Percentiles rank a stretch among this genome's conserved stretches.
Evolutionary conservation across 2,888 invertebrate species (phyloP).

Genomic region (Nebria brevicollis): DNA sequence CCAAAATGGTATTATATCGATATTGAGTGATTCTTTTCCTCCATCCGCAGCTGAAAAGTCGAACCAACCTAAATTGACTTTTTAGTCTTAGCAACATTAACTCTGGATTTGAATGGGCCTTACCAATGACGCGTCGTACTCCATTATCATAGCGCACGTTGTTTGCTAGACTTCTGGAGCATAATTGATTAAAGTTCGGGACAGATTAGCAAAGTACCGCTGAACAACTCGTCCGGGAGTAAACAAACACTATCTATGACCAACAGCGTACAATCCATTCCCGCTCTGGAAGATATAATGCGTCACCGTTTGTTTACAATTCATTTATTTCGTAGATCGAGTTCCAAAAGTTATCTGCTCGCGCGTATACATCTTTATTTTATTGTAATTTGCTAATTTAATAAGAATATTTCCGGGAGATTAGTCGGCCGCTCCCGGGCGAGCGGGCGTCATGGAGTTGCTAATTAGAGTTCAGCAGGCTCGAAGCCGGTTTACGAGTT

Average conservation of each 20-base stretch:
- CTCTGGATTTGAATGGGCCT: slow-evolving; percentile 43
- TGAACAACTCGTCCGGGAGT: slow-evolving; percentile 42
- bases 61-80: slow-evolving; percentile 52
- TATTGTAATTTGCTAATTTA: slow-evolving; percentile 41
- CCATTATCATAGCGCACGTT: slow-evolving; percentile 43
- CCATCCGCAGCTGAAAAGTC: slow-evolving; percentile 44
- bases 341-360: slow-evolving; percentile 11
- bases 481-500: neutral
- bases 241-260: slow-evolving; percentile 24
- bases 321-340: slow-evolving; percentile 50
- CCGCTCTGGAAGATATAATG: slow-evolving; percentile 35
- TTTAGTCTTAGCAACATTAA: slow-evolving; percentile 31
- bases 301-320: slow-evolving; percentile 52
- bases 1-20: slow-evolving; percentile 36
- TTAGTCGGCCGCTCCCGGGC: slow-evolving; percentile 11
- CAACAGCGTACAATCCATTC: slow-evolving; percentile 12
- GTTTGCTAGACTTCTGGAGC: slow-evolving; percentile 40
- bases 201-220: slow-evolving; percentile 41
- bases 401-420: slow-evolving; percentile 40
- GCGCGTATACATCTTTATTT: slow-evolving; percentile 21
- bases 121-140: slow-evolving; percentile 4
- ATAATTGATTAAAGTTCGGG: slow-evolving; percentile 47
- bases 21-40: slow-evolving; percentile 50
- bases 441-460: neutral
- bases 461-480: neutral